phyloP scores from a whole-genome alignment of 2,113 vertebrate species.

The Ptilonorhynchus violaceus region DNA sequence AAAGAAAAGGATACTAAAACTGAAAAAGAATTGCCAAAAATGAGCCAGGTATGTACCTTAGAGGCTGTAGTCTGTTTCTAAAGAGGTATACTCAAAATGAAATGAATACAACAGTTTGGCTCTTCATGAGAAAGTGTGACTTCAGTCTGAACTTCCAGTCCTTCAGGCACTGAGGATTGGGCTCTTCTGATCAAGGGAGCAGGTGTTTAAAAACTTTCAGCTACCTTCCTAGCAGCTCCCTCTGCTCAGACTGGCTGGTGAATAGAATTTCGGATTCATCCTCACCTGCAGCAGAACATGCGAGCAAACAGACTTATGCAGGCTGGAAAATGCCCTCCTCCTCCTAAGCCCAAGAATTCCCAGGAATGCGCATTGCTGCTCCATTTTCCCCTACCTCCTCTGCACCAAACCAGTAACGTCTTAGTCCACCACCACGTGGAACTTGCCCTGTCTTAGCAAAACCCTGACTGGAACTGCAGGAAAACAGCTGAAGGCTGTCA shows the following conservation, averaged over 20 bases:
- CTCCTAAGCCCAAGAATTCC: not conserved
- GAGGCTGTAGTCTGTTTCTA: not conserved
- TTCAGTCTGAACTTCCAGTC: not conserved
- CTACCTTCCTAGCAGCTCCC: not conserved
- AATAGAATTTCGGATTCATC: not conserved
- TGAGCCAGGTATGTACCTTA: conserved; percentile 88
- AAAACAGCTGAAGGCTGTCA: not conserved
- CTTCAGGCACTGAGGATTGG: not conserved
- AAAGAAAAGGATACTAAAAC: conserved; percentile 84
- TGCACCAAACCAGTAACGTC: not conserved
- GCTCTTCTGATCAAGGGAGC: not conserved
- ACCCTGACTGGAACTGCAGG: not conserved
- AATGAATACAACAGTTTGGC: not conserved
- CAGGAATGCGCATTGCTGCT: not conserved
- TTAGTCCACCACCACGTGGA: not conserved
- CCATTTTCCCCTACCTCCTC: not conserved
- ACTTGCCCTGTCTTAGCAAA: not conserved
- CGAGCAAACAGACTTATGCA: not conserved
- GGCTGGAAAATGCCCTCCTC: not conserved
- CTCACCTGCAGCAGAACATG: not conserved
- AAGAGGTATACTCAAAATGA: not conserved
- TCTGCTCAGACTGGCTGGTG: not conserved
- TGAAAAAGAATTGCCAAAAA: conserved; percentile 86
- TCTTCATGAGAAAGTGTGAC: not conserved
- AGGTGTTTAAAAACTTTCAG: not conserved